These are phyloP conservation scores for Sparidentex hasta DNA, from an alignment of 2,797 vertebrate species.

Conservation along the genomic window DNA sequence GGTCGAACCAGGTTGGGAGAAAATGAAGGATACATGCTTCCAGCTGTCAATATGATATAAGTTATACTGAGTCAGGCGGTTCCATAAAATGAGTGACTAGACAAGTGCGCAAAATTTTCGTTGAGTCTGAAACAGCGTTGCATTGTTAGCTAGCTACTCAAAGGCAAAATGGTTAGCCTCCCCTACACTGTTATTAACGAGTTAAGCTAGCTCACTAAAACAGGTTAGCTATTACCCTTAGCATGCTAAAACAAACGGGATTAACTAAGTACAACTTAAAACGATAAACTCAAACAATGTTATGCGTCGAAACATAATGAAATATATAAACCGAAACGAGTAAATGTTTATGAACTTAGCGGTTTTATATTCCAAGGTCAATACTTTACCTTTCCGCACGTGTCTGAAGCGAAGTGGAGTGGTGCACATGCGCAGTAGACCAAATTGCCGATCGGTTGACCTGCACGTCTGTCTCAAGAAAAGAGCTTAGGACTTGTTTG, in stretches of 20 bases:
- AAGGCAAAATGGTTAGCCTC: background rate
- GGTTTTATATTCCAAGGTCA: background rate
- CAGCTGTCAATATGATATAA: background rate
- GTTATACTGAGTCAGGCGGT: background rate
- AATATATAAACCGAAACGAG: background rate
- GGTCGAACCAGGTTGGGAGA: slow-evolving; percentile 54
- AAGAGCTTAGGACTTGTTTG: background rate
- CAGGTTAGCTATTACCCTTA: background rate
- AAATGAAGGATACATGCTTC: slow-evolving; percentile 50
- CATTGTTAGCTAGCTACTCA: background rate
- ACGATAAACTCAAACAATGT: too few relatives aligned
- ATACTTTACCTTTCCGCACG: slow-evolving; percentile 46
- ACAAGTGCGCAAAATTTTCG: background rate
- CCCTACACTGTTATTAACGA: background rate
- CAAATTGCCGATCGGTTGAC: background rate
- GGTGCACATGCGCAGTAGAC: slow-evolving; percentile 48
- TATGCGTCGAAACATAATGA: background rate
- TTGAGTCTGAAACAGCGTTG: rapidly evolving
- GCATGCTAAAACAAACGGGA: background rate
- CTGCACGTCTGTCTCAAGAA: background rate
- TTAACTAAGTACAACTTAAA: background rate
- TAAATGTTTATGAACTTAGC: background rate
- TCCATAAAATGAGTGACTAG: too few relatives aligned
- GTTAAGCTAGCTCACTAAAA: background rate
- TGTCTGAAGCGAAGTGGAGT: rapidly evolving